These are phyloP conservation scores for Esox niger DNA, from an alignment of 2,113 vertebrate species.

Conservation along the genomic window DNA sequence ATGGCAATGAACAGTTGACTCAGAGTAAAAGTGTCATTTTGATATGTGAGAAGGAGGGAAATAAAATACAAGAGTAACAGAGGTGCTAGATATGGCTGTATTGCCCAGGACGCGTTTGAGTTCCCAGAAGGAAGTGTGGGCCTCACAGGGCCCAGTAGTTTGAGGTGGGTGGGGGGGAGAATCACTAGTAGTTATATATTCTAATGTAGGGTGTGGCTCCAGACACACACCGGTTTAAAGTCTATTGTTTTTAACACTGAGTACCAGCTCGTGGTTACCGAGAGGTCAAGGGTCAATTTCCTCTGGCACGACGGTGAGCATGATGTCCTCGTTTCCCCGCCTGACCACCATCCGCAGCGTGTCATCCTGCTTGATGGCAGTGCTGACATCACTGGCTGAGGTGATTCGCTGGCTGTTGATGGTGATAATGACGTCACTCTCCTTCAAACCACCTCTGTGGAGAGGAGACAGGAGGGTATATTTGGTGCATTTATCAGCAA, in stretches of 20 bases:
- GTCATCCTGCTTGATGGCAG: conserved; percentile 83
- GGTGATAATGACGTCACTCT: conserved; percentile 94
- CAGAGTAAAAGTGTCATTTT: conserved; percentile 11
- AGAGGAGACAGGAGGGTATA: not conserved
- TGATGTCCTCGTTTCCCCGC: conserved; percentile 90
- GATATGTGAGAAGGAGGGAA: conserved; percentile 17
- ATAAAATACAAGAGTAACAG: conserved; percentile 7
- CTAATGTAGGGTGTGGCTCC: conserved; percentile 33
- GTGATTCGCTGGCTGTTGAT: conserved; percentile 89
- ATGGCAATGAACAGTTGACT: conserved; percentile 5
- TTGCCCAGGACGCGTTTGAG: conserved; percentile 14
- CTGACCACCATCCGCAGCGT: conserved; percentile 84
- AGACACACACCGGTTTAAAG: conserved; percentile 32
- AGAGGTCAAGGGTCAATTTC: conserved; percentile 87
- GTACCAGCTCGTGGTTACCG: conserved; percentile 77
- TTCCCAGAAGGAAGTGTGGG: conserved; percentile 5
- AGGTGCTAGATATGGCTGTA: conserved; percentile 14
- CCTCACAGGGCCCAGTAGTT: not conserved
- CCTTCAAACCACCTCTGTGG: conserved; percentile 85
- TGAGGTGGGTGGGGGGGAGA: not conserved
- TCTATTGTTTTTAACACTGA: conserved; percentile 72
- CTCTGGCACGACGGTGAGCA: conserved; percentile 85
- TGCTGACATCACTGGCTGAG: conserved; percentile 90
- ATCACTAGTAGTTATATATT: conserved; percentile 15
- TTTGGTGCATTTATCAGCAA: not conserved